Evolutionary conservation across 2,888 invertebrate species (phyloP).

Genomic region (Aleiodes leptofemur): DNA sequence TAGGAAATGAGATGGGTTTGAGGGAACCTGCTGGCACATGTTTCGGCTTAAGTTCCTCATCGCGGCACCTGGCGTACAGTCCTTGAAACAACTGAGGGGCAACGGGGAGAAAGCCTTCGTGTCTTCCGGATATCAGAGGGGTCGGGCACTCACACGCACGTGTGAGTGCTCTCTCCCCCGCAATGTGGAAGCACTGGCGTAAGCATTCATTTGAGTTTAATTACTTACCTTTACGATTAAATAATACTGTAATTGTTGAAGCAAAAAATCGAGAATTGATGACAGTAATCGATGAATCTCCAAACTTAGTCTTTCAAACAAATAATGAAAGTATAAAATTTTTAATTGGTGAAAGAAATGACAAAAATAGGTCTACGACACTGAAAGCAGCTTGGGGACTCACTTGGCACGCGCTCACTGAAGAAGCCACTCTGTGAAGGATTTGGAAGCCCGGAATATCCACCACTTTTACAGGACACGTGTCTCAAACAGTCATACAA

Average conservation of each 20-base stretch:
- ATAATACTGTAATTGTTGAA: background rate
- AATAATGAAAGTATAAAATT: no score
- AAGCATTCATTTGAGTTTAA: conserved; percentile 64
- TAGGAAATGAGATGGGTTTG: background rate
- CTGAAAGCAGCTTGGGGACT: conserved; percentile 39
- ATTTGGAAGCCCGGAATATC: conserved; percentile 56
- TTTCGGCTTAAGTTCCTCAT: conserved; percentile 65
- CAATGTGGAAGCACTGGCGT: conserved; percentile 62
- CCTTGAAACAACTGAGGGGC: conserved; percentile 64
- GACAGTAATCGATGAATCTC: no score
- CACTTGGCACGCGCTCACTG: conserved; percentile 60
- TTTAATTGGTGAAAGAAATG: no score
- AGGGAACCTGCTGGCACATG: conserved; percentile 61
- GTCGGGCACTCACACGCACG: conserved; percentile 50
- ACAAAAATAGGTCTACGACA: no score
- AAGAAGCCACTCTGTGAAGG: conserved; percentile 56
- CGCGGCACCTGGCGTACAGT: conserved; percentile 72
- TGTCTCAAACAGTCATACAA: conserved; percentile 22
- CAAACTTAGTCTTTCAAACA: background rate
- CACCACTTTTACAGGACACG: conserved; percentile 3
- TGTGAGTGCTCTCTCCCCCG: conserved; percentile 45
- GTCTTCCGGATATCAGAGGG: conserved; percentile 69
- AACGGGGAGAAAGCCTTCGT: conserved; percentile 56
- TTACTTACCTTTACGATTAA: background rate
- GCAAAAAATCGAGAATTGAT: no score